A percentile compares a stretch with the other conserved stretches of the same genome.
phyloP scores from a whole-genome alignment of 2,888 invertebrate species.

The Dynastes grantii region DNA sequence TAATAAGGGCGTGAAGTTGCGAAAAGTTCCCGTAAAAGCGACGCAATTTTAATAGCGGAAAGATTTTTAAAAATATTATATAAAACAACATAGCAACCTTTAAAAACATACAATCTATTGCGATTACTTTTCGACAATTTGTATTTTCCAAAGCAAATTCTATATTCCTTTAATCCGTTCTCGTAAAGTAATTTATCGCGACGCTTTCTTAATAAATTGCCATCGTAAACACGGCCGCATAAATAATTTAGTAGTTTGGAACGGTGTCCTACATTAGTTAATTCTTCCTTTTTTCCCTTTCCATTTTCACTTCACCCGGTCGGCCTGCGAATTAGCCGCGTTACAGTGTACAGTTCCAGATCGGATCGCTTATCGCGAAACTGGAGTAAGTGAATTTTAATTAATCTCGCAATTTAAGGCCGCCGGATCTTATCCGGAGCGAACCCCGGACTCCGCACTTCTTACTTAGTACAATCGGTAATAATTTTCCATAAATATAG shows the following conservation, averaged over 20 bases:
- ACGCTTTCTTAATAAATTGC: background rate
- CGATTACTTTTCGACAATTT: no score
- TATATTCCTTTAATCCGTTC: no score
- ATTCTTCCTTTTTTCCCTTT: background rate
- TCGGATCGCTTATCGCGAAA: slow-evolving; percentile 30
- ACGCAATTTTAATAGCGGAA: no score
- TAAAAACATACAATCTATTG: no score
- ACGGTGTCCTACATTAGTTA: background rate
- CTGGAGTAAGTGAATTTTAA: slow-evolving; percentile 46
- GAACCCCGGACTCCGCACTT: background rate
- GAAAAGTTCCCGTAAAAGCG: no score
- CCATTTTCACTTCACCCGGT: background rate
- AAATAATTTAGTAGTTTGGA: slow-evolving; percentile 6
- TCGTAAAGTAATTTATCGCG: background rate
- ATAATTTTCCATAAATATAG: slow-evolving; percentile 41
- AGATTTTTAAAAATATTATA: no score
- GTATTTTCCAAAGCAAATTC: no score
- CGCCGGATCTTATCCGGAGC: slow-evolving; percentile 37
- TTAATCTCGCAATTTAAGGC: slow-evolving; percentile 38
- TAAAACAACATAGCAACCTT: no score
- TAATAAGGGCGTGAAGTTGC: no score
- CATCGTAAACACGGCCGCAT: background rate
- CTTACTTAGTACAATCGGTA: slow-evolving; percentile 10
- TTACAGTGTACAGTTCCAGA: slow-evolving; percentile 7
- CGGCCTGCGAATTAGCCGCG: background rate